Evolutionary conservation across 2,888 invertebrate species (phyloP).

Genomic region (Idaea aversata): DNA sequence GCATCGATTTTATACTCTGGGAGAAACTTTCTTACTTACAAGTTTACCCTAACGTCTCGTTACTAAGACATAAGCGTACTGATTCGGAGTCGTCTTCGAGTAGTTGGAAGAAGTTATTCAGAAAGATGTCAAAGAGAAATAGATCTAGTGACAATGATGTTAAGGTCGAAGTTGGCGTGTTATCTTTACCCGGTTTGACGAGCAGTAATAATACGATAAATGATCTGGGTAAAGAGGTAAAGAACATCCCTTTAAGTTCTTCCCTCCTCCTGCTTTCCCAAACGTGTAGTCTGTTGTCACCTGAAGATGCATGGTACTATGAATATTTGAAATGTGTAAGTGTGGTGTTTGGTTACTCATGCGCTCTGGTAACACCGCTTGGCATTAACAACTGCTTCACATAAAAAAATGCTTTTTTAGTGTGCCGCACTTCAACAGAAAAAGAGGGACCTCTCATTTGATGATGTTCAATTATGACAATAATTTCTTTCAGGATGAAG

Average conservation of each 20-base stretch:
- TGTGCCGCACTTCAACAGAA: too few relatives aligned
- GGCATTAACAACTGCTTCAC: conserved; percentile 23
- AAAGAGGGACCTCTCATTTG: too few relatives aligned
- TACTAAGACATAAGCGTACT: conserved; percentile 49
- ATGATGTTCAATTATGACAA: too few relatives aligned
- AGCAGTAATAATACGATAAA: conserved; percentile 56
- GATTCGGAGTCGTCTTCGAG: conserved; percentile 44
- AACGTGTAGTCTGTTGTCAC: conserved; percentile 56
- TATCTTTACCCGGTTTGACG: conserved; percentile 61
- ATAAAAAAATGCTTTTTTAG: conserved; percentile 9
- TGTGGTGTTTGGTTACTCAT: conserved; percentile 55
- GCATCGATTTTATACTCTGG: conserved; percentile 71
- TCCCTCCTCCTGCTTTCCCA: conserved; percentile 65
- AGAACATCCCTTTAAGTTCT: conserved; percentile 58
- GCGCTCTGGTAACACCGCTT: conserved; percentile 25
- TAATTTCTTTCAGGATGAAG: conserved; percentile 8
- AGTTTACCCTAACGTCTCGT: conserved; percentile 61
- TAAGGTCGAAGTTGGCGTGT: conserved; percentile 58
- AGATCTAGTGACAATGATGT: conserved; percentile 44
- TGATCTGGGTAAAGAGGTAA: conserved; percentile 62
- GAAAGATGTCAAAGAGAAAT: conserved; percentile 49
- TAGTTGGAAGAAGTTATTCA: conserved; percentile 52
- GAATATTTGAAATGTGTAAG: conserved; percentile 75
- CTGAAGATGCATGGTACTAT: conserved; percentile 76
- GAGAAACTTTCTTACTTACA: conserved; percentile 56